phyloP scores from a whole-genome alignment of 1,140 invertebrate genomes.

The Drosophila funebris region DNA sequence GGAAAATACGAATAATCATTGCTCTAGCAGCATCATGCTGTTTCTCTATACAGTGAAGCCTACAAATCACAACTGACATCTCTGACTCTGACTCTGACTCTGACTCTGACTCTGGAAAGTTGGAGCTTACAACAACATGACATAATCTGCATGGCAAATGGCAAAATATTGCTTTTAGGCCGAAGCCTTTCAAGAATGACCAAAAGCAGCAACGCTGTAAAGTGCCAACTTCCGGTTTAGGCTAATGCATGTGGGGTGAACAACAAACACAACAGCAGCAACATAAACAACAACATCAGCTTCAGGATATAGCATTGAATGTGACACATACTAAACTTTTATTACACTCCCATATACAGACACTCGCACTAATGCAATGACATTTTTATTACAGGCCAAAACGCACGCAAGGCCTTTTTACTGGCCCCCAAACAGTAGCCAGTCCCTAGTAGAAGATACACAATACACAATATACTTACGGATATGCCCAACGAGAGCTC shows the following conservation, averaged over 20 bases:
- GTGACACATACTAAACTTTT: slow-evolving; percentile 81
- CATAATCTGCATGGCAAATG: slow-evolving; percentile 68
- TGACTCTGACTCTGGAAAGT: neutral
- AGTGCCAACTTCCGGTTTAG: slow-evolving; percentile 70
- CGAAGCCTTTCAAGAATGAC: slow-evolving; percentile 28
- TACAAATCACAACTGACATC: slow-evolving; percentile 1
- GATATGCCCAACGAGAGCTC: neutral
- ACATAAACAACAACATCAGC: slow-evolving; percentile 21
- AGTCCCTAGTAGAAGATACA: neutral
- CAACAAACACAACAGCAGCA: slow-evolving; percentile 11
- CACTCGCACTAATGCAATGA: slow-evolving; percentile 71
- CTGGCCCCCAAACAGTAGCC: slow-evolving; percentile 23
- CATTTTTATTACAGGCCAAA: slow-evolving; percentile 77
- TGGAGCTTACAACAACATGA: slow-evolving; percentile 5
- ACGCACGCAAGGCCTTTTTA: slow-evolving; percentile 60
- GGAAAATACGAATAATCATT: slow-evolving; percentile 1
- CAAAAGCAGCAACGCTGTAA: slow-evolving; percentile 54
- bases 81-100: neutral
- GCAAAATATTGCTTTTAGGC: slow-evolving; percentile 47
- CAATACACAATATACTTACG: slow-evolving; percentile 3
- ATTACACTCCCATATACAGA: slow-evolving; percentile 51
- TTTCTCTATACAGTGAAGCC: slow-evolving; percentile 3
- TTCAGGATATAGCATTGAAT: slow-evolving; percentile 53
- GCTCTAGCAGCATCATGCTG: neutral
- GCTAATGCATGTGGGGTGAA: slow-evolving; percentile 50